These are phyloP conservation scores for Norana najaformis DNA, from an alignment of 2,888 invertebrate species.

Conservation along the genomic window DNA sequence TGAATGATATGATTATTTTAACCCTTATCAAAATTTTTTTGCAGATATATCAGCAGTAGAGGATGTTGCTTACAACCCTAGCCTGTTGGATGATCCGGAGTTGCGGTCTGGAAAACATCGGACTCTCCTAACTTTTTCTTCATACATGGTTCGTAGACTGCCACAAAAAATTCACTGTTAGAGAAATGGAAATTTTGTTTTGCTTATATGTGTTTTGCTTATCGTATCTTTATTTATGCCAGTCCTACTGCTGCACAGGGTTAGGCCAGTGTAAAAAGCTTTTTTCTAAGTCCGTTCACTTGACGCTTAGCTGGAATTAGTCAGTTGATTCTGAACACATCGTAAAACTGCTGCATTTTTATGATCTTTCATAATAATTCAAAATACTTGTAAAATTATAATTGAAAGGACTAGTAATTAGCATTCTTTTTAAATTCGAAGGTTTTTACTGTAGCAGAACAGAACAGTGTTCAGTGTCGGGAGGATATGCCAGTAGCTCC, in stretches of 20 bases:
- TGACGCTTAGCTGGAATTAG: no score
- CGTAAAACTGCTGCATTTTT: background rate
- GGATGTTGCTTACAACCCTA: conserved; percentile 73
- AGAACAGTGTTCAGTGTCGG: no score
- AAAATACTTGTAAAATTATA: background rate
- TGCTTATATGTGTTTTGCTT: background rate
- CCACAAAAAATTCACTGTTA: background rate
- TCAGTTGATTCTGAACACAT: no score
- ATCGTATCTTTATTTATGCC: background rate
- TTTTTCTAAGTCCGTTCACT: background rate
- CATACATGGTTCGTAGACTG: conserved; percentile 61
- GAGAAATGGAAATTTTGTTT: background rate
- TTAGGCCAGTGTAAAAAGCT: background rate
- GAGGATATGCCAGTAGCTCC: no score
- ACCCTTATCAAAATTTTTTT: background rate
- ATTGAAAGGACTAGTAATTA: background rate
- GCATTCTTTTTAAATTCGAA: no score
- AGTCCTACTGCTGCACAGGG: no score
- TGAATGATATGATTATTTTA: background rate
- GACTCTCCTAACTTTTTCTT: conserved; percentile 64
- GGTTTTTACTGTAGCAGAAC: no score
- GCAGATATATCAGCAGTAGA: conserved; percentile 33
- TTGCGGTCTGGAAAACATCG: conserved; percentile 65
- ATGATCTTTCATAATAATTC: background rate
- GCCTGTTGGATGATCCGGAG: conserved; percentile 85